phyloP scores from a whole-genome alignment of 2,113 vertebrate species.

The Ahaetulla prasina region DNA sequence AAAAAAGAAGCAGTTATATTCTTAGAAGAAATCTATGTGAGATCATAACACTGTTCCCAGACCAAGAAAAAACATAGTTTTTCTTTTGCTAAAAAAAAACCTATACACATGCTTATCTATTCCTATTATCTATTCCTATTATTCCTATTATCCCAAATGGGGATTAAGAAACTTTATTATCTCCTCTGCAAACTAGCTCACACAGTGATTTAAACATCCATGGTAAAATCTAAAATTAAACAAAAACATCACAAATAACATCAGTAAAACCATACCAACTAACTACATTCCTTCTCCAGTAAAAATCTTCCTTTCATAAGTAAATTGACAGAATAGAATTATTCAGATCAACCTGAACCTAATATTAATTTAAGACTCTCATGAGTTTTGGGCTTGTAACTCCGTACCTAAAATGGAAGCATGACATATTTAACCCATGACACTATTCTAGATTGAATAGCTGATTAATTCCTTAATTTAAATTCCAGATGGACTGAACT shows the following conservation, averaged over 20 bases:
- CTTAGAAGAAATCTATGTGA: background rate
- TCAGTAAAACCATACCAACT: background rate
- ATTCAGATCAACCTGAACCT: background rate
- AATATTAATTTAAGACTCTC: background rate
- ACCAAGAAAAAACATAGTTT: background rate
- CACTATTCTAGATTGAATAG: background rate
- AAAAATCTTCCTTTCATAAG: background rate
- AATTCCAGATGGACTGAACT: background rate
- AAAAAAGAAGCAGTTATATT: background rate
- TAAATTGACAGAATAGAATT: background rate
- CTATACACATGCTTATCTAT: background rate
- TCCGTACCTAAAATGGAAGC: background rate
- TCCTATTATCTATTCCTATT: no score
- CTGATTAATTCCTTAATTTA: background rate
- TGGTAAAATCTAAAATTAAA: background rate
- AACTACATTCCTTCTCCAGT: background rate
- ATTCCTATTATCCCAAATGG: background rate
- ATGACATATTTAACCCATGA: background rate
- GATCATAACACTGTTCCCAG: background rate
- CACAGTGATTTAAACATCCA: background rate
- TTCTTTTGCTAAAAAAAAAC: background rate
- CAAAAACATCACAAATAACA: background rate
- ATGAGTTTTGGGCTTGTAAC: background rate
- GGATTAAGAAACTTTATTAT: background rate
- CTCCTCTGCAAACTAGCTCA: background rate